Evolutionary conservation across 1,140 invertebrate genomes (phyloP).

Genomic region (Drosophila paulistorum): DNA sequence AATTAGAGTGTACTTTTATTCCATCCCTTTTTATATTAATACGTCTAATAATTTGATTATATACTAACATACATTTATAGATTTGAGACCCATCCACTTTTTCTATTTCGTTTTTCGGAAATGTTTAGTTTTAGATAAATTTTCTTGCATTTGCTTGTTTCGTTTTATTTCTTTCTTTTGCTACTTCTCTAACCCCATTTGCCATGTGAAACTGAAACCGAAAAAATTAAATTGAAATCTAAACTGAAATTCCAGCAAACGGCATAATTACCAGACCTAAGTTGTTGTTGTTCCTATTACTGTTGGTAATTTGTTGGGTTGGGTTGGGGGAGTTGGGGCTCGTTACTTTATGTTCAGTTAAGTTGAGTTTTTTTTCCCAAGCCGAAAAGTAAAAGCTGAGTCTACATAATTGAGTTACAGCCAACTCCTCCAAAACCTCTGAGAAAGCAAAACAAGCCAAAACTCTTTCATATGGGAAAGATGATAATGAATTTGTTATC

Average conservation of each 20-base stretch:
- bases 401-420: constrained; percentile 50
- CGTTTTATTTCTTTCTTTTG: not conserved
- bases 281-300: constrained; percentile 19
- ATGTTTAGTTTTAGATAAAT: not conserved
- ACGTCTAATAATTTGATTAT: no score
- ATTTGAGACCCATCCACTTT: not conserved
- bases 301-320: constrained; percentile 15
- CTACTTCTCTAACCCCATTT: not conserved
- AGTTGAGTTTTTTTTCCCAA: constrained; percentile 65
- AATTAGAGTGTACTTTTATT: no score
- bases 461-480: not conserved
- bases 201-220: constrained; percentile 10
- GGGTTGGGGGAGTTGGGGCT: not conserved
- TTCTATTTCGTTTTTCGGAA: not conserved
- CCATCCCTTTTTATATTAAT: no score
- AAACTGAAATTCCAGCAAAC: constrained; percentile 33
- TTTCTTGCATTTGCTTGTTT: not conserved
- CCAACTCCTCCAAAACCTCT: not conserved
- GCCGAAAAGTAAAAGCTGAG: constrained; percentile 59
- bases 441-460: not conserved
- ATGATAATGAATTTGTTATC: not conserved
- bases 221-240: constrained; percentile 10
- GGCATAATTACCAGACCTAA: constrained; percentile 49
- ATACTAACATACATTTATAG: no score
- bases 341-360: constrained; percentile 47